phyloP scores from a whole-genome alignment of 2,888 invertebrate species.

The Zygogramma bicolorata region DNA sequence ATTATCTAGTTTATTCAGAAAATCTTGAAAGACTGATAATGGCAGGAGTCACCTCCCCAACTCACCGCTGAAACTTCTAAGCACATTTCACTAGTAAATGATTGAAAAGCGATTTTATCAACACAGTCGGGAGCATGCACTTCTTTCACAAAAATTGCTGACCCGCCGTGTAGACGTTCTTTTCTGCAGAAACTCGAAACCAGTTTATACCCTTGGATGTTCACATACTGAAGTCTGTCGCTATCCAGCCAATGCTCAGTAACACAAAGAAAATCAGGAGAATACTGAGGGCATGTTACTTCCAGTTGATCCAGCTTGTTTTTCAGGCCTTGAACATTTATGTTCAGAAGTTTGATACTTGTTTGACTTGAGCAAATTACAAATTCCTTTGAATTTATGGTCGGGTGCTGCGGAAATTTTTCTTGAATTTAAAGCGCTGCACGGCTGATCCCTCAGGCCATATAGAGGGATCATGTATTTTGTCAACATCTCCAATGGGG shows the following conservation, averaged over 20 bases:
- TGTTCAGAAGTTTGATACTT: background rate
- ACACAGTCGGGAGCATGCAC: background rate
- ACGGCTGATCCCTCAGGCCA: background rate
- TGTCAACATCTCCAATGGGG: background rate
- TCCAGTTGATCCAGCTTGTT: background rate
- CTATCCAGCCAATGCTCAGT: background rate
- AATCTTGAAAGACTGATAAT: background rate
- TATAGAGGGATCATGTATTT: background rate
- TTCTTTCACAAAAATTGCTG: background rate
- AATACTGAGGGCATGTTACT: background rate
- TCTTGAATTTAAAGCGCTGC: background rate
- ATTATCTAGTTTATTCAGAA: background rate
- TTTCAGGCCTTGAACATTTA: background rate
- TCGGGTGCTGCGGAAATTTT: background rate
- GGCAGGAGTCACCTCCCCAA: slow-evolving; percentile 6
- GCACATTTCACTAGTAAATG: background rate
- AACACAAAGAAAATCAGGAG: background rate
- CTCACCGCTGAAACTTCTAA: background rate
- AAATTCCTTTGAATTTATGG: background rate
- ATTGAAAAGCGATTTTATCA: background rate
- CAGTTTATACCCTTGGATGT: background rate
- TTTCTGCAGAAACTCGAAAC: background rate
- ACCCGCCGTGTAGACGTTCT: background rate
- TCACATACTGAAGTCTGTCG: background rate
- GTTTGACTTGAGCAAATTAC: background rate